Evolutionary conservation across 2,888 invertebrate genomes (phyloP), one percentile per base, ranked within the genome.

Genomic region (Drosophila robusta): DNA sequence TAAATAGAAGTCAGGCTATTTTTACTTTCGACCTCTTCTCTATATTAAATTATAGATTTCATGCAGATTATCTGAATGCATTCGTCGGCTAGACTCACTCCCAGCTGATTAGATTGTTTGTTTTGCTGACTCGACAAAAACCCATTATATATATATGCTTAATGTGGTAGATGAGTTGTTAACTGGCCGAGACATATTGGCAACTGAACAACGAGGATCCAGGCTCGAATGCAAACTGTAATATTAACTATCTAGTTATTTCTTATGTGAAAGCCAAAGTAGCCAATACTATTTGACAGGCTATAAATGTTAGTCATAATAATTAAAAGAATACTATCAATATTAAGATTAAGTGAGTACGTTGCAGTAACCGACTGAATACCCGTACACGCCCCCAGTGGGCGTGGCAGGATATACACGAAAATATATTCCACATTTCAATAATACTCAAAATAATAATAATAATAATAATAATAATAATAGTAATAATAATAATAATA

Each of bases 101-200:
- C 18, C 18, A 8, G 58, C 58, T 29, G 61, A 29, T 49, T 61
- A 61, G 63, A 63, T 63, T 61, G 36, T 29, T 16, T 36, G 42
- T 42, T 29, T 42, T 42, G 61, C 34, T 12, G 49, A 24, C 61
- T 34, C 34, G 61, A 49, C 61, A 60, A 60, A 60, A 51, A 44
- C 22, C 52, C 14, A 50, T 61, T 36, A 63, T 8, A 16, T 58
- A 46, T 16, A 3, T 18, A 18, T 18, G 18, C n/a, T 47, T 12
- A 14, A 26, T 34, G 26, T 12, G 9, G 14, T 22, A 12, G 18
- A 18, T 18, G 60, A 34, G 34, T 26, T 47, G 6, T 14, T 11
- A 36, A 47, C 34, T 49, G 47, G 14, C 24, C 41, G 49, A 36
- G 47, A 36, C 58, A n/a, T 4, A 26, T 29, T 58, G 41, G 18